Evolutionary conservation across 1,140 invertebrate genomes (phyloP), one percentile per base, ranked within the genome.

Genomic region (Panonychus citri): DNA sequence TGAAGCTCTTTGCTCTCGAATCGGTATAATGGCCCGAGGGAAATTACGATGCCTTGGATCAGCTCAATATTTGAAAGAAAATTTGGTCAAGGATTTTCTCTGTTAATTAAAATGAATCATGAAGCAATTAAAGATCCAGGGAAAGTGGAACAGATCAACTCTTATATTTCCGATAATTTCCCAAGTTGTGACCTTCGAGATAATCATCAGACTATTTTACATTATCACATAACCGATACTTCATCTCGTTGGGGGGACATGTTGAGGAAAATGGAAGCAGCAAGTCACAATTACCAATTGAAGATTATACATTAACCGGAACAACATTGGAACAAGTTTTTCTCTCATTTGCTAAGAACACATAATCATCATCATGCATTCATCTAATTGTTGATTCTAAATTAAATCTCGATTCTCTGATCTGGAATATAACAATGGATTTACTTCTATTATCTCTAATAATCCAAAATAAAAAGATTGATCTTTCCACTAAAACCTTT

Each of bases 1-100:
- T 64, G 85, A 91, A 69, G 83, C 81, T 17, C 71, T 90, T 3
- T 91, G 86, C 64, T 81, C 81, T 26, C 68, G 83, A 52, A 67
- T 89, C 48, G 84, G 82, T 25, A 83, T 90, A 43, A 89, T 91
- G 85, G 83, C 88, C 1, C 80, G 79, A 66, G 87, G 87, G 0
- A 73, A 80, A 57, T 76, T 89, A 59, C 76, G 74, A 59, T 83
- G 82, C 61, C 69, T 82, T 43, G 81, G 43, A 46, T 75, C 74
- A 34, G 73, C 79, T 75, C 76, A 80, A 46, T 75, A 80, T 59
- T 70, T 85, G n/a, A 81, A 83, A 60, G 66, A 53, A 58, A 83
- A 65, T 85, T 83, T 64, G 82, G 83, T 28, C 74, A 79, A 62
- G 82, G 82, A 3, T 60, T 48, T 39, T 50, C 43, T 24, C 21